Conservation (phyloP, 2,888 invertebrate species). For the Oxystoma pomonae region DNA sequence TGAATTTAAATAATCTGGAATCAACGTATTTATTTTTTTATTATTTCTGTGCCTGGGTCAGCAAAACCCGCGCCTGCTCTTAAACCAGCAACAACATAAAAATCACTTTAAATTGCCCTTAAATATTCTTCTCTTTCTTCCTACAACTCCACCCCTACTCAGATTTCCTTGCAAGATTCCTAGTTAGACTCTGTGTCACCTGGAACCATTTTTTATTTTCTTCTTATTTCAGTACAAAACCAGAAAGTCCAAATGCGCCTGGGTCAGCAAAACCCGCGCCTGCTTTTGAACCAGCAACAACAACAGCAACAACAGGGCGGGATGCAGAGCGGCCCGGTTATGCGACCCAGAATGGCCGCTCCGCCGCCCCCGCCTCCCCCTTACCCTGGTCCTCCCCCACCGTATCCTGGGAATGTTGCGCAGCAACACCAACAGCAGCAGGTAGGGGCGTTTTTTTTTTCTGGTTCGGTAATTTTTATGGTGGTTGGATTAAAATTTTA, state of each 20-base stretch:
- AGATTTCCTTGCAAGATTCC: too few species aligned
- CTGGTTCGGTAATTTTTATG: too few species aligned
- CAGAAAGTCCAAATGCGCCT: slow-evolving; percentile 45
- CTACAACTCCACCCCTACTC: too few species aligned
- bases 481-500: too few species aligned
- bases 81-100: slow-evolving; percentile 26
- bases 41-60: slow-evolving; percentile 43
- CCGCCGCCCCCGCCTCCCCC: slow-evolving; percentile 69
- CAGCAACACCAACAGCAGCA: slow-evolving; percentile 34
- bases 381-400: slow-evolving; percentile 67
- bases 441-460: not conserved
- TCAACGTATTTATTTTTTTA: too few species aligned
- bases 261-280: slow-evolving; percentile 34
- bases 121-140: too few species aligned
- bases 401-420: slow-evolving; percentile 56
- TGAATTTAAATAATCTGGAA: too few species aligned
- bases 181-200: too few species aligned
- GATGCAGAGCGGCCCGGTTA: slow-evolving; percentile 43
- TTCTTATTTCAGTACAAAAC: slow-evolving; percentile 40
- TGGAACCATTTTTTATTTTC: too few species aligned
- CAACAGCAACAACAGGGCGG: slow-evolving; percentile 19
- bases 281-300: slow-evolving; percentile 30
- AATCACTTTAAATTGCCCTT: too few species aligned
- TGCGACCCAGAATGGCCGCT: slow-evolving; percentile 39
- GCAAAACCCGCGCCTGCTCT: slow-evolving; percentile 33